phyloP scores from a whole-genome alignment of 2,888 invertebrate species.

The Nemoura dubitans region DNA sequence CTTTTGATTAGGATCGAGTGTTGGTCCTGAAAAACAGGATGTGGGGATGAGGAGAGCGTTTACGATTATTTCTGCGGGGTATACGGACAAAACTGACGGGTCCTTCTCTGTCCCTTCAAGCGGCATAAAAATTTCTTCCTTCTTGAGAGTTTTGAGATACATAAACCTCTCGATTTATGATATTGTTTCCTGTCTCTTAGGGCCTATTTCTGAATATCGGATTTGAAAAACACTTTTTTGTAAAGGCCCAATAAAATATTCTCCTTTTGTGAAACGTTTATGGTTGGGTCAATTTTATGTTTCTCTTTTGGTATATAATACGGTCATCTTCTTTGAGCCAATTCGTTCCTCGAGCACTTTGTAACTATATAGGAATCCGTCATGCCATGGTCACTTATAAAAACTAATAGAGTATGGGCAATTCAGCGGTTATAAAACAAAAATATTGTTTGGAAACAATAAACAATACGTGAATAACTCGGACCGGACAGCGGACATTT shows the following conservation, averaged over 20 bases:
- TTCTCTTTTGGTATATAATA: constrained; percentile 24
- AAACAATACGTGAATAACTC: background rate
- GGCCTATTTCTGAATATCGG: constrained; percentile 20
- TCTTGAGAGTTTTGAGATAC: background rate
- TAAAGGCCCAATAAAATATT: constrained; percentile 29
- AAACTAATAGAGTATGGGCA: constrained; percentile 36
- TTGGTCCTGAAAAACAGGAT: constrained; percentile 31
- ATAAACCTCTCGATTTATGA: constrained; percentile 22
- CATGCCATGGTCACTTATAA: constrained; percentile 37
- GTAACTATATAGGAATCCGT: constrained; percentile 27
- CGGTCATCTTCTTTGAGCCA: constrained; percentile 20
- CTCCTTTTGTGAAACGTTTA: constrained; percentile 29
- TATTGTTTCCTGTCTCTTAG: background rate
- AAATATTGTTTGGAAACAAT: constrained; percentile 40
- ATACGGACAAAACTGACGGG: background rate
- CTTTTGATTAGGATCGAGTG: constrained; percentile 34
- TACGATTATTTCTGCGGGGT: background rate
- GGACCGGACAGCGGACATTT: background rate
- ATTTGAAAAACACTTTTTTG: constrained; percentile 32
- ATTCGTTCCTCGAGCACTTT: constrained; percentile 37
- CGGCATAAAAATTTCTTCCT: background rate
- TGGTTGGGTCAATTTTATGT: constrained; percentile 32
- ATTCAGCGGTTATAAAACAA: constrained; percentile 38
- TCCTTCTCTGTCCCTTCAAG: background rate
- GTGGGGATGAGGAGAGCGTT: constrained; percentile 29